Evolutionary conservation across 2,113 vertebrate genomes (phyloP), one percentile per base, ranked within the genome.

Genomic region (Mixornis gularis): DNA sequence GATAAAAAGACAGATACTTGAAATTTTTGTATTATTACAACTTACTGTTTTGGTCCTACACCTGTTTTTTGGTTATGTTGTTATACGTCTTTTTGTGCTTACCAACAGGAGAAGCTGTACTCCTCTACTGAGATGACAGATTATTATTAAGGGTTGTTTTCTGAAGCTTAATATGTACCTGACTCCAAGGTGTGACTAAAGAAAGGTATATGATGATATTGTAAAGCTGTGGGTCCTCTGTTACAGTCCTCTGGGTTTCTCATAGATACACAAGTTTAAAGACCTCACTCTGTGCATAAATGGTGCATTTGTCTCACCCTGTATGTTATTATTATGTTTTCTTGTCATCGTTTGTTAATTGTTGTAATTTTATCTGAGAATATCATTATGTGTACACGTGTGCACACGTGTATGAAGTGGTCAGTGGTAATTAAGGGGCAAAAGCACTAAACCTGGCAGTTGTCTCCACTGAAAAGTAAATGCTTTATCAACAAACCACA

Each of bases 401-500:
- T 25, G 48, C 55, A 73, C 12, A 58, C 5, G 8, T 80, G 27
- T 66, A 78, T 18, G 26, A 88, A 85, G 20, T 18, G 34, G 18
- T 78, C 17, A 87, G 53, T 68, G 51, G 58, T 89, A 92, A 91
- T 84, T 77, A 91, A 76, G 48, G 48, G 76, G 66, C 53, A 87
- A 77, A 69, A 53, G 8, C 30, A 87, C 32, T n/a, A 79, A 82
- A 24, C 5, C 20, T 71, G 81, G 53, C 53, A 85, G 38, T 51
- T 96, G 36, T 30, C 66, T 70, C 82, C 78, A 55, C 8, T 72
- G 49, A 41, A 95, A 63, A 93, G 44, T 22, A 86, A 60, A 93
- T 41, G 63, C 71, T 90, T 71, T 90, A 95, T 85, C 63, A 77
- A 81, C 66, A 89, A 70, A 80, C 30, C 48, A 58, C 79, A 87